Base-by-base conservation (phyloP, 92 coral and sea anemone species). In the Palythoa caribaeorum region DNA sequence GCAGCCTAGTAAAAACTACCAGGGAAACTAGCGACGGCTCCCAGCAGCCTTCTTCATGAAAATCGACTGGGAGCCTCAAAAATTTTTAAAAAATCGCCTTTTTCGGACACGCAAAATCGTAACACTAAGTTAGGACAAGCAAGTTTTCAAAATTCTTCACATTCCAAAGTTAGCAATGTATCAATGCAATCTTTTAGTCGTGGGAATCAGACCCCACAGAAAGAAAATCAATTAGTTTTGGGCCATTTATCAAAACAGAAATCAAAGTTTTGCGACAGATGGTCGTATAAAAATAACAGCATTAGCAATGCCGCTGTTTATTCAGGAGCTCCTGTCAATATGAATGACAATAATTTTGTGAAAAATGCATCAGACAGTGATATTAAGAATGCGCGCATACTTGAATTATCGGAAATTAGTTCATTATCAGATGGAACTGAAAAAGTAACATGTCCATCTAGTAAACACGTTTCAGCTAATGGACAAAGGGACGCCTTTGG, bases 401-500 rank as follows among this genome's bases (percentile, higher is more conserved):
- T 10, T 7, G 19, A 66, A 12, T 19, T 35, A 66, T 11, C 17
- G 9, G 7, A 19, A 9, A 14, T 20, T 20, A 17, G 37, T 17
- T 2, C 11, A 66, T 3, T 17, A 66, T 19, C 36, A 6, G 19
- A 17, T 66, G 12, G 20, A 6, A 19, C 36, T 9, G 36, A 19
- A 28, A 66, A 5, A 37, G 19, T 8, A 66, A 66, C 38, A 28
- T 17, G 9, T 19, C 19, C 17, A 66, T 9, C 36, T 17, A 19
- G 7, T n/a, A n/a, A 66, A 13, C 38, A 6, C 38, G 72, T 66
- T 19, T 28, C 35, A 66, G 19, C 72, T 66, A 66, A 66, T 17
- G 36, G 72, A 5, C 72, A 19, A 66, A 37, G 37, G 72, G 72
- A 66, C 72, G 72, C 72, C 72, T 37, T 66, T 66, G 72, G 8